Conservation (phyloP, 2,113 vertebrate genomes). For the Chaetorhynchus papuensis region DNA sequence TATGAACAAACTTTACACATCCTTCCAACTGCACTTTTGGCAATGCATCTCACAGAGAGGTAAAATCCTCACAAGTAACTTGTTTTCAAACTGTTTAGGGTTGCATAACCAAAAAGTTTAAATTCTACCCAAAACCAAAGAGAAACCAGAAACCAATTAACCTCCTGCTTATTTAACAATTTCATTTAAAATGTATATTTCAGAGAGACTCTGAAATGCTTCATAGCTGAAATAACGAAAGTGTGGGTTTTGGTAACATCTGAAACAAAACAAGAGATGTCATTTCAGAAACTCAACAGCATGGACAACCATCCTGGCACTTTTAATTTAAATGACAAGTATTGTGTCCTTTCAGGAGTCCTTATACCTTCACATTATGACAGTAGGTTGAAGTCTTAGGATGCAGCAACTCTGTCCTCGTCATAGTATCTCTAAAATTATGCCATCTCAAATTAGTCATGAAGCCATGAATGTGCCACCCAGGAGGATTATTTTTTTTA, state of each 20-base stretch:
- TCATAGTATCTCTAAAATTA: constrained; percentile 54
- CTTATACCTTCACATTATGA: neutral
- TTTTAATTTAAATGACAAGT: constrained; percentile 53
- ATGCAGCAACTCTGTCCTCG: constrained; percentile 2
- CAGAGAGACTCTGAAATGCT: neutral
- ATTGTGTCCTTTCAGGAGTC: neutral
- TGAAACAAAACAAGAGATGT: neutral
- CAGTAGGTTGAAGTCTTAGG: constrained; percentile 24
- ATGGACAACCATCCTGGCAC: constrained; percentile 28
- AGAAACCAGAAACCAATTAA: neutral
- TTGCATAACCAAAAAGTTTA: neutral
- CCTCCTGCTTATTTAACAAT: neutral
- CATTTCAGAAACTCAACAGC: constrained; percentile 15
- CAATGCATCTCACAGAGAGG: neutral
- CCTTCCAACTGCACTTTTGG: neutral
- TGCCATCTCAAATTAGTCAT: constrained; percentile 64
- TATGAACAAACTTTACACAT: neutral
- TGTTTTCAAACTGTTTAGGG: neutral
- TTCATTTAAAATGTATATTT: neutral
- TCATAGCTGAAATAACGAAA: neutral
- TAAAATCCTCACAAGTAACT: neutral
- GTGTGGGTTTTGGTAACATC: neutral
- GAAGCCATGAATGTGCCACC: constrained; percentile 50
- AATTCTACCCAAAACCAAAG: neutral
- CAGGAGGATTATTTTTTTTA: constrained; percentile 49